Evolutionary conservation across 2,113 vertebrate species (phyloP).

Genomic region (Campylomormyrus numenius): DNA sequence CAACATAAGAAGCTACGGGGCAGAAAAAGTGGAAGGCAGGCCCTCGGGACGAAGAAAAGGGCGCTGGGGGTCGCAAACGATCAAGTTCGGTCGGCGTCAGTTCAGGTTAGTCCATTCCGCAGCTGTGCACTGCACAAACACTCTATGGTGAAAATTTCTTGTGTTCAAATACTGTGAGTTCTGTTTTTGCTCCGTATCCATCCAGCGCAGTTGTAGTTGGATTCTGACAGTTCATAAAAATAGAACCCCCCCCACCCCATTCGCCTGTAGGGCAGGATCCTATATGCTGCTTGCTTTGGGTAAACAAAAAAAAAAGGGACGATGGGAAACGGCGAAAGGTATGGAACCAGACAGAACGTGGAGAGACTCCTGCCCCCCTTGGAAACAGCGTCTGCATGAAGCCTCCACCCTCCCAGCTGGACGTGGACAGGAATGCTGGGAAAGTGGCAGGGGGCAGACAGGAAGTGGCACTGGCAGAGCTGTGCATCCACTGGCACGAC

Average conservation of each 20-base stretch:
- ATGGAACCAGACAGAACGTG: background rate
- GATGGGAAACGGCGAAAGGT: background rate
- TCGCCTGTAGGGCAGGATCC: background rate
- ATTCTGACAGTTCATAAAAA: background rate
- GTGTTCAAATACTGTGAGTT: background rate
- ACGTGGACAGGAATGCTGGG: background rate
- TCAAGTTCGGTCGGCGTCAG: background rate
- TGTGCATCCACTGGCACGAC: background rate
- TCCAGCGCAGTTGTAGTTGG: background rate
- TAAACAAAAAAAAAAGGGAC: background rate
- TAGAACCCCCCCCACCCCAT: background rate
- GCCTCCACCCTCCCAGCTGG: background rate
- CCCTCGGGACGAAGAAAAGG: background rate
- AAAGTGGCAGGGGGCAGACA: background rate
- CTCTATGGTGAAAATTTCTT: background rate
- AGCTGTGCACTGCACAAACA: background rate
- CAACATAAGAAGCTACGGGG: background rate
- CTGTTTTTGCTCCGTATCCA: background rate
- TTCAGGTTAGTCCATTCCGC: background rate
- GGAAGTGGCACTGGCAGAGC: background rate
- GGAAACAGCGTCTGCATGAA: background rate
- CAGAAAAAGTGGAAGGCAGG: background rate
- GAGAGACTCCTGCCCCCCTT: background rate
- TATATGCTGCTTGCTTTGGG: background rate
- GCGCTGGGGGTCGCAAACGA: background rate